Conservation (phyloP, 2,797 vertebrate species). For the Orientallactaga sibirica region DNA sequence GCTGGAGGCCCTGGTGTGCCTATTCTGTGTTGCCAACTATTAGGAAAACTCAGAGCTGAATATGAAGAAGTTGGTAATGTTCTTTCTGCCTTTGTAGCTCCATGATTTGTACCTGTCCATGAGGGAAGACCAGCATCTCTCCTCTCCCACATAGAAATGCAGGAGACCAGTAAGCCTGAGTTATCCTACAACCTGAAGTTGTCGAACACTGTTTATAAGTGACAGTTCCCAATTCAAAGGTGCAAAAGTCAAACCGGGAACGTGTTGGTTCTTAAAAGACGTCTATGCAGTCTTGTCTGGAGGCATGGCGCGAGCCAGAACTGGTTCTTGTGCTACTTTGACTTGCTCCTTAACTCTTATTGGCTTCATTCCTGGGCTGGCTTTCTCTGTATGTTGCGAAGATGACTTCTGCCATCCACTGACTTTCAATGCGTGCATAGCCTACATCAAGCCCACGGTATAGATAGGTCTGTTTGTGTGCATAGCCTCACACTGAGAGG, state of each 20-base stretch:
- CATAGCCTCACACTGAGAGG: neutral
- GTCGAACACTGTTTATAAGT: neutral
- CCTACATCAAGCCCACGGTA: neutral
- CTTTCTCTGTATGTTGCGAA: neutral
- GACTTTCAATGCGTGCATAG: neutral
- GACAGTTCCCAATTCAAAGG: neutral
- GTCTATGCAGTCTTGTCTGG: neutral
- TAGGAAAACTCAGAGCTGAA: constrained; percentile 30
- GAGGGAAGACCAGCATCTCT: neutral
- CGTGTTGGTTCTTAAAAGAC: neutral
- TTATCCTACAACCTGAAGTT: neutral
- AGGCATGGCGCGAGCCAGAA: neutral
- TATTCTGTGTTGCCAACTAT: no score
- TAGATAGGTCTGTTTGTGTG: neutral
- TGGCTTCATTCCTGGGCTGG: neutral
- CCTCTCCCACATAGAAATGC: neutral
- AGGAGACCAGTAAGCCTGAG: neutral
- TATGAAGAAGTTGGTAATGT: neutral
- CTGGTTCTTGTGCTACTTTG: neutral
- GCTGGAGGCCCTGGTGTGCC: no score
- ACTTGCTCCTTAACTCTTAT: neutral
- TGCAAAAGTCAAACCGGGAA: constrained; percentile 16
- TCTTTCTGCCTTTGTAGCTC: constrained; percentile 29
- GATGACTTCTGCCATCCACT: neutral
- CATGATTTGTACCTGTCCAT: neutral